These are phyloP conservation scores for Gorsachius goisagi DNA, from an alignment of 2,113 vertebrate species.

Conservation along the genomic window DNA sequence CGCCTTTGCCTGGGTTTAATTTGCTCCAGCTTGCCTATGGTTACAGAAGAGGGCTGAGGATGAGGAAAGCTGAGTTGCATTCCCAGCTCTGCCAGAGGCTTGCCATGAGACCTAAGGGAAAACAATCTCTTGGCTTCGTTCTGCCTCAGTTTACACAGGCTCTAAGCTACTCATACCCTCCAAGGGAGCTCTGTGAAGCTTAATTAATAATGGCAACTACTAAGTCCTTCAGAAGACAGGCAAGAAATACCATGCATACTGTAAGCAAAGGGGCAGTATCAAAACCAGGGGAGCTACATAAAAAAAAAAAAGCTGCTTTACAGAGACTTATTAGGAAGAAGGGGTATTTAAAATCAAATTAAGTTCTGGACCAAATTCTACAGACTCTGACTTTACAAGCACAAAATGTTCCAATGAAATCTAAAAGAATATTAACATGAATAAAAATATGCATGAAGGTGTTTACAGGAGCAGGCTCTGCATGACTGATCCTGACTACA, in stretches of 20 bases:
- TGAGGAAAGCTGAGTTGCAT: conserved; percentile 2
- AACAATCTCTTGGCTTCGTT: conserved; percentile 34
- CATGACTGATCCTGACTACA: not conserved
- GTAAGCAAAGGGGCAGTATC: not conserved
- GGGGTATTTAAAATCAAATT: not conserved
- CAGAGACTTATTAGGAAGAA: not conserved
- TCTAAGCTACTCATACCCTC: not conserved
- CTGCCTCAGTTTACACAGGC: conserved; percentile 49
- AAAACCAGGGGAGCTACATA: not conserved
- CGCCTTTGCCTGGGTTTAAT: conserved; percentile 44
- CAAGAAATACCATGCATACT: not conserved
- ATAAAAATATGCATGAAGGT: not conserved
- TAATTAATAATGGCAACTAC: conserved; percentile 2
- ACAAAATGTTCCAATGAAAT: not conserved
- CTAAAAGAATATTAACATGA: not conserved
- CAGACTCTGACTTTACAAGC: not conserved
- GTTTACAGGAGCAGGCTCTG: not conserved
- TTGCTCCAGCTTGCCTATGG: conserved; percentile 26
- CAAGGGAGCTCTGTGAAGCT: not conserved
- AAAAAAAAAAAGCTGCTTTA: not conserved
- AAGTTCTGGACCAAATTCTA: not conserved
- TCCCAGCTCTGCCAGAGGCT: conserved; percentile 30
- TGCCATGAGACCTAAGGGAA: conserved; percentile 25
- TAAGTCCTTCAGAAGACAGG: not conserved
- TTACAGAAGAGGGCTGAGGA: not conserved